Evolutionary conservation across 2,888 invertebrate genomes (phyloP), one percentile per base, ranked within the genome.

Genomic region (Agrotis ipsilon): DNA sequence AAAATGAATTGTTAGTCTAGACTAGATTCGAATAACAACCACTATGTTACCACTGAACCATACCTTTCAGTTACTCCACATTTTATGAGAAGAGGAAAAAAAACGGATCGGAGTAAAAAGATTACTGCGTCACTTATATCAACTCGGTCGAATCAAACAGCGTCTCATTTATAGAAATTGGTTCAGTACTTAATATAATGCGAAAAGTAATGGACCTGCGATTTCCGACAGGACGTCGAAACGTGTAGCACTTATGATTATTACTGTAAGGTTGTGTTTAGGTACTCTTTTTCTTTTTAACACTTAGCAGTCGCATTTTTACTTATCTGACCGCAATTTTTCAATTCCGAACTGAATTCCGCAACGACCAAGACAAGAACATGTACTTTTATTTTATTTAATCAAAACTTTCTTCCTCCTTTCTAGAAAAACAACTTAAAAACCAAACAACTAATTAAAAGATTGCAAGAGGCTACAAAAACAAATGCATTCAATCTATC

Each of bases 381-480:
- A 16, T 1, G 9, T 18, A 21, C 4, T 3, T 27, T 5, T 32
- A n/a, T 52, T 76, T 51, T 43, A 67, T 67, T 64, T 61, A 64
- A 67, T 61, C 63, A 67, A 18, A 76, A 58, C 52, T 49, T 54
- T 18, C 48, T 18, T 45, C 16, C 16, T 2, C 5, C 3, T 48
- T 1, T 11, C 46, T 54, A 78, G 72, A 66, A 72, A 81, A 65
- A 55, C 64, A 65, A 57, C 24, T 62, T 58, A 24, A 51, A 67
- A 77, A 68, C 45, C 45, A 65, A 68, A 81, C 52, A 81, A 72
- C 62, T 78, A 79, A 79, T 79, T 81, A 68, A 78, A 79, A 78
- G 45, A 79, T 81, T 63, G 60, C 67, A 68, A 77, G 55, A 70
- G n/a, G 58, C 43, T 67, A 61, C 64, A 52, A 61, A 59, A 71